Evolutionary conservation across 2,113 vertebrate species (phyloP).

Genomic region (Thamnophis sirtalis): DNA sequence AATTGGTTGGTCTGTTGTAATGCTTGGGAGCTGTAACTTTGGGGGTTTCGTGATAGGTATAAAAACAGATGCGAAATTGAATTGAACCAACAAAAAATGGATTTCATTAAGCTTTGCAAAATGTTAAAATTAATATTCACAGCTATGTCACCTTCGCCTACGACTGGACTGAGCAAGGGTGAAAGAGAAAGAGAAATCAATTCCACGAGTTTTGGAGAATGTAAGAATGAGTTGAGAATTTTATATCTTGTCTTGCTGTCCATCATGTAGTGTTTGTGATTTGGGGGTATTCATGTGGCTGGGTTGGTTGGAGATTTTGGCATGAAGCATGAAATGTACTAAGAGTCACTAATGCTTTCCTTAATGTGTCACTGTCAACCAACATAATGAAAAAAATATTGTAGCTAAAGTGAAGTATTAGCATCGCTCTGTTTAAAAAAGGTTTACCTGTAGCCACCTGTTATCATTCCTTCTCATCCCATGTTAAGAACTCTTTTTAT

Average conservation of each 20-base stretch:
- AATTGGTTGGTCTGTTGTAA: slow-evolving; percentile 25
- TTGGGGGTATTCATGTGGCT: slow-evolving; percentile 40
- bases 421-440: background rate
- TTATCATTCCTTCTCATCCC: slow-evolving; percentile 13
- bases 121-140: slow-evolving; percentile 77
- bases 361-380: slow-evolving; percentile 14
- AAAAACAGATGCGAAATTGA: slow-evolving; percentile 56
- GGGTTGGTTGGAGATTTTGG: background rate
- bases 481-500: slow-evolving; percentile 59
- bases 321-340: slow-evolving; percentile 15
- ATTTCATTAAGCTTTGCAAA: slow-evolving; percentile 70
- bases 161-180: slow-evolving; percentile 80
- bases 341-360: background rate
- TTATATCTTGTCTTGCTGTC: slow-evolving; percentile 46
- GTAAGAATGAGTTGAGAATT: slow-evolving; percentile 67
- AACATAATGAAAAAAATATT: fast-evolving
- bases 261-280: slow-evolving; percentile 64
- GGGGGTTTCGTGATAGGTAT: slow-evolving; percentile 33
- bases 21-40: slow-evolving; percentile 38
- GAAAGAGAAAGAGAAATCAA: slow-evolving; percentile 79
- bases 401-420: background rate
- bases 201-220: slow-evolving; percentile 81
- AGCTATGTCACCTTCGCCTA: slow-evolving; percentile 81
- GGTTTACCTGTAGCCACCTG: background rate
- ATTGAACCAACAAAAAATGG: slow-evolving; percentile 57